Conservation (phyloP, 2,888 invertebrate species). For the Notodonta dromedarius region DNA sequence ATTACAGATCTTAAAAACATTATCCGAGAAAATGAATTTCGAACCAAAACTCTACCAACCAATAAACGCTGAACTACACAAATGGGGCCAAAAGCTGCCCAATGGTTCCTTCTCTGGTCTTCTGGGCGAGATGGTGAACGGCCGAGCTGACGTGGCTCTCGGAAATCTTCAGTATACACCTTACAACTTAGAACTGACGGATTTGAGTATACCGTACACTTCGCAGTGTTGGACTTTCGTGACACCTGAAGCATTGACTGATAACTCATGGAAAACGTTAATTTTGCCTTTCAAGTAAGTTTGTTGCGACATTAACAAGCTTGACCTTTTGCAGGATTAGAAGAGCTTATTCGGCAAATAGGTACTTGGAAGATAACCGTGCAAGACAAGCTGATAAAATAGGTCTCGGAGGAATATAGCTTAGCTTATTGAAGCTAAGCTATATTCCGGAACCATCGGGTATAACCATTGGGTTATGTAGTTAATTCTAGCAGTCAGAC, state of each 20-base stretch:
- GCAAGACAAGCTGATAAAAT: too few relatives aligned
- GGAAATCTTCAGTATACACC: slow-evolving; percentile 91
- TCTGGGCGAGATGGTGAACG: slow-evolving; percentile 88
- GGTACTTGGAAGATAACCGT: too few relatives aligned
- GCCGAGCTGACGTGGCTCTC: slow-evolving; percentile 88
- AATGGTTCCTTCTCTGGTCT: slow-evolving; percentile 89
- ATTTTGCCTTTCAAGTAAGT: slow-evolving; percentile 91
- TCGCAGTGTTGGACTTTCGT: slow-evolving; percentile 93
- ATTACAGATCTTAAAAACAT: slow-evolving; percentile 86
- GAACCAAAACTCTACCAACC: slow-evolving; percentile 87
- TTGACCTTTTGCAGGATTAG: too few relatives aligned
- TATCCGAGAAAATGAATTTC: slow-evolving; percentile 90
- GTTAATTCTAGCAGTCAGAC: too few relatives aligned
- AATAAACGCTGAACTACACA: slow-evolving; percentile 82
- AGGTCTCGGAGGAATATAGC: too few relatives aligned
- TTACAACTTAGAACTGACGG: slow-evolving; percentile 87
- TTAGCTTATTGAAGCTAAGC: too few relatives aligned
- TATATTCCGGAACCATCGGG: too few relatives aligned
- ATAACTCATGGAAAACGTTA: slow-evolving; percentile 93
- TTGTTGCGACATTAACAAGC: slow-evolving; percentile 6
- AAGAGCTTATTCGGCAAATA: too few relatives aligned
- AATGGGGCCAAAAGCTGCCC: slow-evolving; percentile 87
- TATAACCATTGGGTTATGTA: too few relatives aligned
- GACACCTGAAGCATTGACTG: slow-evolving; percentile 91
- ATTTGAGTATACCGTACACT: slow-evolving; percentile 91